phyloP scores from a whole-genome alignment of 2,888 invertebrate genomes.

The Pyrochroa serraticornis region DNA sequence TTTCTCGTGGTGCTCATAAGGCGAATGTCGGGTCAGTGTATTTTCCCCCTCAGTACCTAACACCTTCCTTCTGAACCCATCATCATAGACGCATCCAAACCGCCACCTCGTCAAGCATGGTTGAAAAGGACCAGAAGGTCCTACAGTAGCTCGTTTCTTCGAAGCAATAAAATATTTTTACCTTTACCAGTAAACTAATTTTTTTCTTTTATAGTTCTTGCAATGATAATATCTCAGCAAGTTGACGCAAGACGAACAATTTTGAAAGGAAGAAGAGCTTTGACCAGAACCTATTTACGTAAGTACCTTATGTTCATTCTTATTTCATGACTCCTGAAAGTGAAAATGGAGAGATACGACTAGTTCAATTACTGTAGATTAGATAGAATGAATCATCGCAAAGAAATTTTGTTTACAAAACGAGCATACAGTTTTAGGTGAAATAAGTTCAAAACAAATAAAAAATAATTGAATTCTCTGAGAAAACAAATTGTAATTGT shows the following conservation, averaged over 20 bases:
- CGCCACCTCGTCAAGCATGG: too few relatives aligned
- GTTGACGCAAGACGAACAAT: constrained; percentile 80
- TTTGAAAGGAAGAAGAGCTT: constrained; percentile 76
- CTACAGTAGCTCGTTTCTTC: too few relatives aligned
- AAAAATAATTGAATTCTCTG: too few relatives aligned
- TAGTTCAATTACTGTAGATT: neutral
- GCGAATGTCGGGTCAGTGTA: too few relatives aligned
- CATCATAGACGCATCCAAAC: too few relatives aligned
- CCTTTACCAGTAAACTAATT: neutral
- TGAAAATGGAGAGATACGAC: neutral
- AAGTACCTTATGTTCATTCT: constrained; percentile 58
- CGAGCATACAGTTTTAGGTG: neutral
- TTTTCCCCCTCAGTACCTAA: too few relatives aligned
- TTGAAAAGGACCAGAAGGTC: too few relatives aligned
- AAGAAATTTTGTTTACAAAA: too few relatives aligned
- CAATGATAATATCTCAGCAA: constrained; percentile 69
- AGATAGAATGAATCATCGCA: neutral
- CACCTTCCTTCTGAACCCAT: too few relatives aligned
- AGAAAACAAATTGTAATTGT: neutral
- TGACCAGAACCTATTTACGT: constrained; percentile 81
- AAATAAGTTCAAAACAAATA: neutral
- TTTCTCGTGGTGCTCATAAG: too few relatives aligned
- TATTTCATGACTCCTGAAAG: neutral
- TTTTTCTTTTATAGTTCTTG: constrained; percentile 66
- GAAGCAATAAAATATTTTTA: neutral